phyloP scores from a whole-genome alignment of 2,888 invertebrate species.

The Octodonta nipae region DNA sequence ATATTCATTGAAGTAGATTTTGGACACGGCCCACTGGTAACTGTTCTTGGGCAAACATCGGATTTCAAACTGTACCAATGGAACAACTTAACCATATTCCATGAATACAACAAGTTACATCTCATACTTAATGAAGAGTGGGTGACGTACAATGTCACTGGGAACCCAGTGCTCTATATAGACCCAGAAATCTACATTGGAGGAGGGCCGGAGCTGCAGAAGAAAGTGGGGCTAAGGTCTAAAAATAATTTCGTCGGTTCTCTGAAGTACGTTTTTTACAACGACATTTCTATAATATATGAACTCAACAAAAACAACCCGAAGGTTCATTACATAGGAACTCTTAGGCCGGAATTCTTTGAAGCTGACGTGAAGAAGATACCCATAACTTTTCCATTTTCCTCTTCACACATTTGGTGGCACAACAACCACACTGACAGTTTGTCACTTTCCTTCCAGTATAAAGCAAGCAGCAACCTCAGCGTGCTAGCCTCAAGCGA shows the following conservation, averaged over 20 bases:
- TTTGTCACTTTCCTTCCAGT: slow-evolving; percentile 70
- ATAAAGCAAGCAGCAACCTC: slow-evolving; percentile 65
- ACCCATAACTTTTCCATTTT: slow-evolving; percentile 82
- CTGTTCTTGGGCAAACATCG: slow-evolving; percentile 51
- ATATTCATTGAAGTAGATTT: slow-evolving; percentile 79
- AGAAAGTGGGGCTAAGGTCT: slow-evolving; percentile 55
- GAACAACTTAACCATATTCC: slow-evolving; percentile 81
- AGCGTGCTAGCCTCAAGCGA: slow-evolving; percentile 78
- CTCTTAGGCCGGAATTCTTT: slow-evolving; percentile 69
- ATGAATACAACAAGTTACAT: slow-evolving; percentile 58
- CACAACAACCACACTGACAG: slow-evolving; percentile 60
- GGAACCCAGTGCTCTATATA: slow-evolving; percentile 65
- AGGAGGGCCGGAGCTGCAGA: slow-evolving; percentile 56
- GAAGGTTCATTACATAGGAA: slow-evolving; percentile 46
- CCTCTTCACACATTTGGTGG: slow-evolving; percentile 84
- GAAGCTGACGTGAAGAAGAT: slow-evolving; percentile 75
- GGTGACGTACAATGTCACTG: slow-evolving; percentile 57
- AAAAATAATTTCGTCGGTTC: slow-evolving; percentile 57
- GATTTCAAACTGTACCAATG: slow-evolving; percentile 55
- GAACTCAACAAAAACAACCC: slow-evolving; percentile 74
- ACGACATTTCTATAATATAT: slow-evolving; percentile 81
- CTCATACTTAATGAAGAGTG: slow-evolving; percentile 64
- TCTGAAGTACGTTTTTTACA: slow-evolving; percentile 83
- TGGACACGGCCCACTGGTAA: slow-evolving; percentile 62
- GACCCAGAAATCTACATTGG: slow-evolving; percentile 91